A percentile compares a stretch with the other conserved stretches of the same genome.
Conservation (phyloP, 2,797 vertebrate genomes). For the Nyctalus aviator region DNA sequence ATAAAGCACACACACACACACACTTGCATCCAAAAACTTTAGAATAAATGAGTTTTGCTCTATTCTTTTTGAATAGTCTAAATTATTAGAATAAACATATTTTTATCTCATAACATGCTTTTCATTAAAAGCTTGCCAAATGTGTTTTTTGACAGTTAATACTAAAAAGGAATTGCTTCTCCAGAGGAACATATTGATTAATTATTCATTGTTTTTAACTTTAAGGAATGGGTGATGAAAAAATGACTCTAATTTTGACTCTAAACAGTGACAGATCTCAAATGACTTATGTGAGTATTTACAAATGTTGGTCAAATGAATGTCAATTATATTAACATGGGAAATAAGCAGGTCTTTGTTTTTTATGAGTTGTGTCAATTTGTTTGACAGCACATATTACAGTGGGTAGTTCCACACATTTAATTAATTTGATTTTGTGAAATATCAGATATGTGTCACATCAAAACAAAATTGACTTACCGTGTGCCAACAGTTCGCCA, state of each 20-base stretch:
- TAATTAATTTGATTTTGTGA: constrained; percentile 53
- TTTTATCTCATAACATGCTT: neutral
- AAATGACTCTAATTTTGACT: neutral
- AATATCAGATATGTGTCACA: neutral
- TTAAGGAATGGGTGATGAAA: constrained; percentile 35
- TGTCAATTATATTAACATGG: constrained; percentile 33
- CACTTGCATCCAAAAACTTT: neutral
- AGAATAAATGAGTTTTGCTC: neutral
- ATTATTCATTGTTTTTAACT: neutral
- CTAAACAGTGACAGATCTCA: neutral
- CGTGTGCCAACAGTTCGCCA: neutral
- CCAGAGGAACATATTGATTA: neutral
- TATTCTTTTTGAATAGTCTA: neutral
- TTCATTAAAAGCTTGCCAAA: neutral
- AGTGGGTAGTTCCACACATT: neutral
- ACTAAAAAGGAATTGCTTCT: neutral
- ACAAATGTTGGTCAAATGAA: neutral
- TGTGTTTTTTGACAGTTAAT: neutral
- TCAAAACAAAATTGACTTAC: neutral
- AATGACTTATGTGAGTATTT: constrained; percentile 24
- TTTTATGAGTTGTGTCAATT: constrained; percentile 16
- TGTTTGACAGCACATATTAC: neutral
- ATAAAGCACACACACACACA: neutral
- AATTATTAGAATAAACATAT: neutral
- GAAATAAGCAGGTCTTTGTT: neutral